Conservation (phyloP, 2,888 invertebrate species). For the Ephialtes manifestator region DNA sequence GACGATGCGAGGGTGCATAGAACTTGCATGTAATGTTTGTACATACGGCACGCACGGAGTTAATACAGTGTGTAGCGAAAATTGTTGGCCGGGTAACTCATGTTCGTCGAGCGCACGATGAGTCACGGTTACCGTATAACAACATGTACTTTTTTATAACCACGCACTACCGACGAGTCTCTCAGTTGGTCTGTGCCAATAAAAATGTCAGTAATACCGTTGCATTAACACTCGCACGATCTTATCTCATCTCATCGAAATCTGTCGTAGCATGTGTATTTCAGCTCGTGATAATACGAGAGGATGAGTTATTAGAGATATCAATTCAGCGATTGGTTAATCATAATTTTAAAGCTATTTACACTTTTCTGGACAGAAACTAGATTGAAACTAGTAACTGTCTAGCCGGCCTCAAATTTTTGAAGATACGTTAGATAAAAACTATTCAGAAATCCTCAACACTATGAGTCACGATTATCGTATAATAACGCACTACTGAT, state of each 20-base stretch:
- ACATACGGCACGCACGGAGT: constrained; percentile 80
- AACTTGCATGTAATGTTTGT: constrained; percentile 68
- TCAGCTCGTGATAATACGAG: not conserved
- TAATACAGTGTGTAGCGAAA: constrained; percentile 78
- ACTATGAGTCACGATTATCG: too few species aligned
- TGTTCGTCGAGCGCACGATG: constrained; percentile 69
- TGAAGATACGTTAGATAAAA: too few species aligned
- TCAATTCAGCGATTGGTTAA: constrained; percentile 35
- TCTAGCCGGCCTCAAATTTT: too few species aligned
- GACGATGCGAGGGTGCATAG: constrained; percentile 2
- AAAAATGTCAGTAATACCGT: constrained; percentile 48
- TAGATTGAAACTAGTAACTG: too few species aligned
- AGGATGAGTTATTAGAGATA: constrained; percentile 61
- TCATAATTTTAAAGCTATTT: too few species aligned
- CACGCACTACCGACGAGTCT: constrained; percentile 1
- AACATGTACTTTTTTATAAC: constrained; percentile 22
- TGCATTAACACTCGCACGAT: constrained; percentile 21
- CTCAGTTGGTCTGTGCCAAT: constrained; percentile 5
- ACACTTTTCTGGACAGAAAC: too few species aligned
- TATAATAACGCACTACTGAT: too few species aligned
- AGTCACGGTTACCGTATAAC: constrained; percentile 51
- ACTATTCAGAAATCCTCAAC: too few species aligned
- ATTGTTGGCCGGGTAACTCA: constrained; percentile 78
- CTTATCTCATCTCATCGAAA: constrained; percentile 43
- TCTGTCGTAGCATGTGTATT: not conserved